Conservation (phyloP, 2,888 invertebrate genomes). For the Tinea semifulvella region DNA sequence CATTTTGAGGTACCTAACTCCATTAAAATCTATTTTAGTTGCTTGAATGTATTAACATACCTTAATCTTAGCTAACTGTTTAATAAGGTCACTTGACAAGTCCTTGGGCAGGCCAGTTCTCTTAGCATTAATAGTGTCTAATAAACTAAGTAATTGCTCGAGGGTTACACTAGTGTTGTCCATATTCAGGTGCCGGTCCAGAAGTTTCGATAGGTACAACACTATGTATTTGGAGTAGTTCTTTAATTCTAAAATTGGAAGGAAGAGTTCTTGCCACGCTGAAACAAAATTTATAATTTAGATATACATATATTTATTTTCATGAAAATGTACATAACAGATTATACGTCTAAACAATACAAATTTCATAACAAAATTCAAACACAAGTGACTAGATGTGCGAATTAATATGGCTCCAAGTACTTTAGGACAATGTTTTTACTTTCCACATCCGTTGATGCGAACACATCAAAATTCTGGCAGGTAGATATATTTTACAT, state of each 20-base stretch:
- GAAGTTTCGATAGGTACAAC: constrained; percentile 66
- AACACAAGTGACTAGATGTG: too few species aligned
- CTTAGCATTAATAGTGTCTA: constrained; percentile 67
- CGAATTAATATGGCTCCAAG: too few species aligned
- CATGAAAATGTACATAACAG: not conserved
- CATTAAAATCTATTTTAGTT: too few species aligned
- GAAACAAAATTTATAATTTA: constrained; percentile 29
- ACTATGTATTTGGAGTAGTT: constrained; percentile 73
- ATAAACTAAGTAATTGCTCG: constrained; percentile 68
- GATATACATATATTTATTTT: not conserved
- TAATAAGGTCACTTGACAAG: constrained; percentile 60
- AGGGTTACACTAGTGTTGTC: constrained; percentile 44
- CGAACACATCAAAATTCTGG: too few species aligned
- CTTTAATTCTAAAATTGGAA: constrained; percentile 75
- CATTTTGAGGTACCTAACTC: too few species aligned
- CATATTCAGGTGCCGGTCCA: constrained; percentile 47
- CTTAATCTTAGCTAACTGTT: constrained; percentile 64
- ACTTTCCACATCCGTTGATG: too few species aligned
- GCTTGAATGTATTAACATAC: too few species aligned
- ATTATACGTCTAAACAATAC: too few species aligned
- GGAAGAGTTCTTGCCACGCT: constrained; percentile 81
- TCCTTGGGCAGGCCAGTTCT: constrained; percentile 64
- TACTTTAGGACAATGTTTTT: too few species aligned
- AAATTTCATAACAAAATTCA: too few species aligned
- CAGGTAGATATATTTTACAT: too few species aligned